Base-by-base conservation (phyloP, 2,888 invertebrate genomes). In the Uropetala carovei region DNA sequence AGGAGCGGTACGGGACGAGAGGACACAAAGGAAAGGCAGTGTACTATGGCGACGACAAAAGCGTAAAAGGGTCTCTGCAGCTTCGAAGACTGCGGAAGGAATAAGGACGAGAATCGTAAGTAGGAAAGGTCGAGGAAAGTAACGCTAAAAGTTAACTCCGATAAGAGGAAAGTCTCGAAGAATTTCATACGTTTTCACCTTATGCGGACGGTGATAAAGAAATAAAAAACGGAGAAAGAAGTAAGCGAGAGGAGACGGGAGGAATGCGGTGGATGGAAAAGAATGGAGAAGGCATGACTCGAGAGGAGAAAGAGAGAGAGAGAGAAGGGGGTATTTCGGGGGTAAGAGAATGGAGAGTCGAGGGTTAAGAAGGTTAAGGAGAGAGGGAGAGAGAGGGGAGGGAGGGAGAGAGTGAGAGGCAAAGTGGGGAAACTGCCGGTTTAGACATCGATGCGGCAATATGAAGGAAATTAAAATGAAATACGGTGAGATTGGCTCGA, bases 401-500 rank as follows among this genome's bases (percentile, higher is more conserved):
- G 64, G n/a, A 64, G 10, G 64, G n/a, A n/a, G 64, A 64, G 64
- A 64, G 64, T n/a, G 64, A 3, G 64, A 18, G 18, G 16, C 64
- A n/a, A 7, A 16, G 68, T 22, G 22, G 68, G 18, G 75, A 75
- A 75, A 75, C 75, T 75, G 75, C 75, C 27, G 75, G 75, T 27
- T 75, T 75, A 75, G 75, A 75, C 75, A 75, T 75, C 75, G 75
- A 75, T 75, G 75, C 75, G 22, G 75, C 75, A 75, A 75, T 75
- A 75, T 75, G 75, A 75, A 75, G 75, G 75, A 75, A 75, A 75
- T 75, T 75, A 75, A 75, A 75, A 75, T 75, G 75, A 75, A 75
- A 75, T 75, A 75, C 75, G 75, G 75, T 22, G 27, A 75, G 75
- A 75, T 75, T 75, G 75, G 75, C 22, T 75, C 22, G 75, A 75